Conservation (phyloP, 2,888 invertebrate species). For the Eumacrocentrus americanus region DNA sequence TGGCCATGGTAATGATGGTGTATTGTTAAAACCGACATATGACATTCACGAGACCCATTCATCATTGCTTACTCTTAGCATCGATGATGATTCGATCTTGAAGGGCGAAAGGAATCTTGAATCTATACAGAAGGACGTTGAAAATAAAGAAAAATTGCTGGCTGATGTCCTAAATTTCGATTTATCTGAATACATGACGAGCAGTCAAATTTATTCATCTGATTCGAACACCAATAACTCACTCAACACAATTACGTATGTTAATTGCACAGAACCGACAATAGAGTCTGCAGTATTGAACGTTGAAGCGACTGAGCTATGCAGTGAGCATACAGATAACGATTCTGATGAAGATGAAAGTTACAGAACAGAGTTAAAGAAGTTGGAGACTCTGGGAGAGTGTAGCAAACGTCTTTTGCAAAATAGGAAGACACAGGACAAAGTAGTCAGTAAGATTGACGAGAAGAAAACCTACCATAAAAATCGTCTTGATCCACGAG, state of each 20-base stretch:
- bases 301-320: conserved; percentile 18
- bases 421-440: conserved; percentile 31
- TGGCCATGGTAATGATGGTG: conserved; percentile 30
- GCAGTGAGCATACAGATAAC: conserved; percentile 36
- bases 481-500: conserved; percentile 32
- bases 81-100: conserved; percentile 46
- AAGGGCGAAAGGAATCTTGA: conserved; percentile 57
- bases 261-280: conserved; percentile 38
- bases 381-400: conserved; percentile 50
- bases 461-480: conserved; percentile 23
- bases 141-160: conserved; percentile 75
- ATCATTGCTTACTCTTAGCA: conserved; percentile 46
- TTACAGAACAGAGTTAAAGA: conserved; percentile 52
- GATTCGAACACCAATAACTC: conserved; percentile 40
- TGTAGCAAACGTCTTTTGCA: conserved; percentile 51
- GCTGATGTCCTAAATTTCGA: conserved; percentile 73
- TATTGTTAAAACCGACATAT: conserved; percentile 27
- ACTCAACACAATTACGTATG: conserved; percentile 38
- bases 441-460: conserved; percentile 35
- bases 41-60: conserved; percentile 43
- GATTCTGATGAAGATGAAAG: conserved; percentile 56
- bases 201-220: conserved; percentile 39
- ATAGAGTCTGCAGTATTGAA: conserved; percentile 11
- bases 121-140: conserved; percentile 73
- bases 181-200: conserved; percentile 54